A percentile compares a stretch with the other conserved stretches of the same genome.
These are phyloP conservation scores for Aldabrachelys gigantea DNA, from an alignment of 2,113 vertebrate species.

Conservation along the genomic window DNA sequence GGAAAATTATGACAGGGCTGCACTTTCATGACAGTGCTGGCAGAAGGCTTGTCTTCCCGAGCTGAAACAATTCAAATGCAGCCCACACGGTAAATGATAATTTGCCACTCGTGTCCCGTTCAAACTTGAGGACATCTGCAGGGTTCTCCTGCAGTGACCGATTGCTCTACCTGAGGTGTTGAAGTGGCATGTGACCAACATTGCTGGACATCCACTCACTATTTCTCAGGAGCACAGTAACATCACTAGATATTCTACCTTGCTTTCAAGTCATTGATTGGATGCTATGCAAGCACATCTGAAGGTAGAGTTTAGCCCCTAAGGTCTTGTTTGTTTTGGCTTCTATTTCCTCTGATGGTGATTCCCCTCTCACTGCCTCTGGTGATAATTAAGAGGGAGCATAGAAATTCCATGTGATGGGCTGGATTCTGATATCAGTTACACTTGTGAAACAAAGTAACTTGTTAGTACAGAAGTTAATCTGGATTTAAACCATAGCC, in stretches of 20 bases:
- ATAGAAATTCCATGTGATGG: neutral
- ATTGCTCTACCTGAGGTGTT: neutral
- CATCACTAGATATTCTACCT: neutral
- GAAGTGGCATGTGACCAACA: neutral
- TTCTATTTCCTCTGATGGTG: neutral
- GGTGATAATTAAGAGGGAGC: neutral
- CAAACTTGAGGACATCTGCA: neutral
- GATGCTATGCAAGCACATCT: neutral
- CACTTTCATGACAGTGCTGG: neutral
- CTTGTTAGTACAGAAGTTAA: neutral
- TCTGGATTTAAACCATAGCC: neutral
- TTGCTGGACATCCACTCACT: neutral
- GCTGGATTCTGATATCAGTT: neutral
- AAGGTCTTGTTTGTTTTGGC: neutral
- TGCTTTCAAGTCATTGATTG: neutral
- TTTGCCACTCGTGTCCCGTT: neutral
- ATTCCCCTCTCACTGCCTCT: neutral
- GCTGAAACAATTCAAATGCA: neutral
- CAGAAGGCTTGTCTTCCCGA: fast-evolving
- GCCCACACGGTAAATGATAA: constrained; percentile 5
- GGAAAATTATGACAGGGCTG: neutral
- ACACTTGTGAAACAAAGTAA: neutral
- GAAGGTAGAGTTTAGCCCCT: neutral
- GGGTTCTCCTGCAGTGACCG: neutral
- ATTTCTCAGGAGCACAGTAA: neutral